Evolutionary conservation across 2,888 invertebrate genomes (phyloP).

Genomic region (Antheraea assamensis): DNA sequence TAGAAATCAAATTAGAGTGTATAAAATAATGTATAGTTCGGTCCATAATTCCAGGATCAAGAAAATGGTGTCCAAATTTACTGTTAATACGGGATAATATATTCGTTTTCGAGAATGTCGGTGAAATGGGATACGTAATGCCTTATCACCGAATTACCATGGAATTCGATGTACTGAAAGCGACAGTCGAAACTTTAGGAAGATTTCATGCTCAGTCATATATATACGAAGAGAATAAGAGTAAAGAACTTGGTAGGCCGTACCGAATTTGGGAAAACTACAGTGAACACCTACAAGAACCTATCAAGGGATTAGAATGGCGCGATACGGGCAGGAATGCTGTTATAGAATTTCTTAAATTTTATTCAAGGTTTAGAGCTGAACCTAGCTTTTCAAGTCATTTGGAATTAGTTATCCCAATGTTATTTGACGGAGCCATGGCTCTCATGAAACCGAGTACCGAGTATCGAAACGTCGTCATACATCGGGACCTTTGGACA

Average conservation of each 20-base stretch:
- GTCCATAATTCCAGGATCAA: conserved; percentile 40
- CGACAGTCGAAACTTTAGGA: conserved; percentile 68
- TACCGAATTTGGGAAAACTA: conserved; percentile 70
- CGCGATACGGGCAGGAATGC: conserved; percentile 64
- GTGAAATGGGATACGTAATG: conserved; percentile 58
- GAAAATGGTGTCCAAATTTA: conserved; percentile 62
- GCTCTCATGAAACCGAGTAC: conserved; percentile 64
- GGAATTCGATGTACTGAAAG: conserved; percentile 61
- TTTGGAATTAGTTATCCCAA: conserved; percentile 46
- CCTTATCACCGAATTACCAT: conserved; percentile 51
- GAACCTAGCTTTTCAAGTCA: conserved; percentile 44
- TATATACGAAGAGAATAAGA: conserved; percentile 71
- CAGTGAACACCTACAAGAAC: conserved; percentile 56
- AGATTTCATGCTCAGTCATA: conserved; percentile 76
- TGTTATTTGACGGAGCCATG: conserved; percentile 50
- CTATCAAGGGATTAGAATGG: conserved; percentile 48
- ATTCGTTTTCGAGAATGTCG: conserved; percentile 71
- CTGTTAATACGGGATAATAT: conserved; percentile 54
- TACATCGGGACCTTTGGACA: conserved; percentile 84
- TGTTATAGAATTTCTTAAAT: conserved; percentile 60
- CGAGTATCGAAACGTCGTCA: conserved; percentile 74
- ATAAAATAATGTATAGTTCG: conserved; percentile 1
- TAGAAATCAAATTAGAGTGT: not conserved
- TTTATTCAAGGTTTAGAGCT: conserved; percentile 56
- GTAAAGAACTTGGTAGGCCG: conserved; percentile 50